Conservation (phyloP, 2,797 vertebrate species). For the Pipistrellus kuhlii region DNA sequence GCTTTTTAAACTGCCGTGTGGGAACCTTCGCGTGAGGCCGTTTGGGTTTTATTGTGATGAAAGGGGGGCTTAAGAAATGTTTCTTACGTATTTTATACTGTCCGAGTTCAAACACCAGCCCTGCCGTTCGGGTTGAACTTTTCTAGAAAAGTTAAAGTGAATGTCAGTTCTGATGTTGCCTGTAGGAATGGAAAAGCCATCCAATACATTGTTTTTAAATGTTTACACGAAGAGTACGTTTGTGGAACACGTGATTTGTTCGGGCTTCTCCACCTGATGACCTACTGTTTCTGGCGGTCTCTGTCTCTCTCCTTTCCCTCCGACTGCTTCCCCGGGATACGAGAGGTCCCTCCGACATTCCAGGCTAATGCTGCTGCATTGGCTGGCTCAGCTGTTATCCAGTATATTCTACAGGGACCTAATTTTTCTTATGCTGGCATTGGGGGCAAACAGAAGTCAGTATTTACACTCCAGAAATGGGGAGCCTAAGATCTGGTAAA, state of each 20-base stretch:
- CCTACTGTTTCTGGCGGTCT: not conserved
- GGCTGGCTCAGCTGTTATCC: not conserved
- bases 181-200: conserved; percentile 75
- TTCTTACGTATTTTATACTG: conserved; percentile 75
- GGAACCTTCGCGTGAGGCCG: conserved; percentile 27
- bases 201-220: not conserved
- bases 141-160: conserved; percentile 55
- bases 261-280: not conserved
- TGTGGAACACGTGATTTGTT: not conserved
- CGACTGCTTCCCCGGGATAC: not conserved
- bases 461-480: not conserved
- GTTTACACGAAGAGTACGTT: not conserved
- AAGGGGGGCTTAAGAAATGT: conserved; percentile 52
- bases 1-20: conserved; percentile 36
- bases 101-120: conserved; percentile 61
- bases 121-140: conserved; percentile 51
- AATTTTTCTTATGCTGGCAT: not conserved
- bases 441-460: not conserved
- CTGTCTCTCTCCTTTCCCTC: not conserved
- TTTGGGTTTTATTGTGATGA: conserved; percentile 40
- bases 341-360: conserved; percentile 40
- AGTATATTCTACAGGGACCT: not conserved
- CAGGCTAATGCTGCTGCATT: not conserved
- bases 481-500: conserved; percentile 18
- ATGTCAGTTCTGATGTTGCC: conserved; percentile 48